These are phyloP conservation scores for Pristis pectinata DNA, from an alignment of 2,797 vertebrate species.

Conservation along the genomic window DNA sequence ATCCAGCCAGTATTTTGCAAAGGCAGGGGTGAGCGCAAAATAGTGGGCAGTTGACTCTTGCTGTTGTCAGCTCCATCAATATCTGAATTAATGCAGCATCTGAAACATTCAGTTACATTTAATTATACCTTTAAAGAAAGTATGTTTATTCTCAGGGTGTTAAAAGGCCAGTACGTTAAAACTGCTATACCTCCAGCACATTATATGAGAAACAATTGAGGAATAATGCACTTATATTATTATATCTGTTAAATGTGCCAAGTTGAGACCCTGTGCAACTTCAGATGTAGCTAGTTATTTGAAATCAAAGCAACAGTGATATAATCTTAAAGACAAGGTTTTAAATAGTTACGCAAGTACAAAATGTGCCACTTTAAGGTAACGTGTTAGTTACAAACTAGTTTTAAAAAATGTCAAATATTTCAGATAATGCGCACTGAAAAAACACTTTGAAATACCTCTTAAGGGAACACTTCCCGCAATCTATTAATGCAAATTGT, in stretches of 20 bases:
- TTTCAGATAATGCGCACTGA: background rate
- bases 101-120: background rate
- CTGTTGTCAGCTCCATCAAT: background rate
- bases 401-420: background rate
- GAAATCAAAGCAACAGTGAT: background rate
- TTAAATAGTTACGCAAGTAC: background rate
- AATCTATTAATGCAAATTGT: slow-evolving; percentile 12
- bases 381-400: background rate
- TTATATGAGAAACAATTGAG: background rate
- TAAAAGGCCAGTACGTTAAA: background rate
- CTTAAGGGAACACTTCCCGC: background rate
- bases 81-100: background rate
- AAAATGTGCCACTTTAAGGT: background rate
- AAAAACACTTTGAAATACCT: slow-evolving; percentile 16
- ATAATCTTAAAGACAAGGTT: slow-evolving; percentile 3
- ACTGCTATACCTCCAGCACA: background rate
- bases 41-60: background rate
- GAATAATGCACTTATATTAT: background rate
- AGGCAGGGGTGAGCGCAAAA: background rate
- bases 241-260: background rate
- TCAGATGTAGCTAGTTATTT: background rate
- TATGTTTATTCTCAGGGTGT: background rate
- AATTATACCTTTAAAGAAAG: background rate
- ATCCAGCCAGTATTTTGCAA: background rate
- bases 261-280: background rate